Percentiles rank a stretch among this genome's conserved stretches.
Evolutionary conservation across 2,797 vertebrate species (phyloP).

Genomic region (Alauda arvensis): DNA sequence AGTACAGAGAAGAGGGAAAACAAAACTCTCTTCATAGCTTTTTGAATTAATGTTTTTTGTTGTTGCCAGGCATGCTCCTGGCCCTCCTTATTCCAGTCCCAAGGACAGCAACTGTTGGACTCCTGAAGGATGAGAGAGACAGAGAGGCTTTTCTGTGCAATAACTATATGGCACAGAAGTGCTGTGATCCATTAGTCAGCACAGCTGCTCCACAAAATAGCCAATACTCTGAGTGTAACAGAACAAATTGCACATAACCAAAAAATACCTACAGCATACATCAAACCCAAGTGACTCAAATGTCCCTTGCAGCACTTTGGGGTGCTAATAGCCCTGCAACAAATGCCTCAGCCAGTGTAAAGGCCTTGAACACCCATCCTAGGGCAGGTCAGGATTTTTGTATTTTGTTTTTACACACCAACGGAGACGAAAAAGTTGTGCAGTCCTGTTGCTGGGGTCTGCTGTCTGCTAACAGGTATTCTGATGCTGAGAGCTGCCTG

Average conservation of each 20-base stretch:
- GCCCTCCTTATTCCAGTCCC: constrained; percentile 37
- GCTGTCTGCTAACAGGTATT: background rate
- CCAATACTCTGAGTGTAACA: constrained; percentile 45
- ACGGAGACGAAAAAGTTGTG: background rate
- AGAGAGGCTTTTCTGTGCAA: constrained; percentile 51
- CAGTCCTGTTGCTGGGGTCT: background rate
- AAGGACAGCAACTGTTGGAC: constrained; percentile 54
- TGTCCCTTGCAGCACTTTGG: constrained; percentile 5
- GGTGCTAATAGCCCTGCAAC: constrained; percentile 39
- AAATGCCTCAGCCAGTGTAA: constrained; percentile 17
- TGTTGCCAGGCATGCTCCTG: constrained; percentile 23
- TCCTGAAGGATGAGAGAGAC: constrained; percentile 47
- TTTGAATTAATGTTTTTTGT: constrained; percentile 52
- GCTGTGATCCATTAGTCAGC: constrained; percentile 59
- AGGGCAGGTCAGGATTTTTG: background rate
- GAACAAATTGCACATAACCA: constrained; percentile 65
- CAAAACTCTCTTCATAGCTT: constrained; percentile 54
- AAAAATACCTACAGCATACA: constrained; percentile 60
- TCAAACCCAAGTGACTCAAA: constrained; percentile 55
- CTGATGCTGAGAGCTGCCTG: background rate
- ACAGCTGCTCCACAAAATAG: constrained; percentile 56
- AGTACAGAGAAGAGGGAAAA: constrained; percentile 14
- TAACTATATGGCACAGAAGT: constrained; percentile 49
- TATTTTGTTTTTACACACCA: background rate
- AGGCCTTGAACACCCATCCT: constrained; percentile 47